phyloP scores from a whole-genome alignment of 2,113 vertebrate species.

The Suncus etruscus region DNA sequence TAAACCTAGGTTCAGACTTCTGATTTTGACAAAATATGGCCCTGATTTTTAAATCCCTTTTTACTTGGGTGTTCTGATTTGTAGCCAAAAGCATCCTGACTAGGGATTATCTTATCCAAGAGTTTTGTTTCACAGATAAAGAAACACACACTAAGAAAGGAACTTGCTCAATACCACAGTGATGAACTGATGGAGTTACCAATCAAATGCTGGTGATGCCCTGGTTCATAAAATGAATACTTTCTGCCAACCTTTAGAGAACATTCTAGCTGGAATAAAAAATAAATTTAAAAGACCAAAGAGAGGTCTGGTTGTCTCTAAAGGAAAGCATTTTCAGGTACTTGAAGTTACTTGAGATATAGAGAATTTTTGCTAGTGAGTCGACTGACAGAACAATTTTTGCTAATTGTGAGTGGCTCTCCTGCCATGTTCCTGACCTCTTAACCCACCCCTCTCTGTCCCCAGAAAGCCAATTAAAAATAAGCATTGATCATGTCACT shows the following conservation, averaged over 20 bases:
- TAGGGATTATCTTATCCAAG: neutral
- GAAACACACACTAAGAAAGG: constrained; percentile 17
- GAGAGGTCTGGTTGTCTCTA: constrained; percentile 51
- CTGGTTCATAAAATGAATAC: constrained; percentile 23
- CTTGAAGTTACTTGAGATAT: neutral
- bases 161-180: constrained; percentile 15
- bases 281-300: constrained; percentile 31
- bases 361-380: neutral
- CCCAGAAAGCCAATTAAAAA: constrained; percentile 74
- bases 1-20: neutral
- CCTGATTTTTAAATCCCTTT: constrained; percentile 44
- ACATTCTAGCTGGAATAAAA: constrained; percentile 41
- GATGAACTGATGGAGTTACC: constrained; percentile 39
- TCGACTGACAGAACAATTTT: neutral
- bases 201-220: neutral
- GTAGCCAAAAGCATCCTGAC: neutral
- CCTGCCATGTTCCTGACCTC: constrained; percentile 41
- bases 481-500: constrained; percentile 67
- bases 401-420: neutral
- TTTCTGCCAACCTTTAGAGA: neutral
- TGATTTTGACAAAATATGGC: neutral
- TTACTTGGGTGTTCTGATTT: constrained; percentile 3
- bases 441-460: constrained; percentile 35
- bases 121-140: constrained; percentile 51
- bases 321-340: constrained; percentile 52